Evolutionary conservation across 2,888 invertebrate genomes (phyloP).

Genomic region (Zeuzera pyrina): DNA sequence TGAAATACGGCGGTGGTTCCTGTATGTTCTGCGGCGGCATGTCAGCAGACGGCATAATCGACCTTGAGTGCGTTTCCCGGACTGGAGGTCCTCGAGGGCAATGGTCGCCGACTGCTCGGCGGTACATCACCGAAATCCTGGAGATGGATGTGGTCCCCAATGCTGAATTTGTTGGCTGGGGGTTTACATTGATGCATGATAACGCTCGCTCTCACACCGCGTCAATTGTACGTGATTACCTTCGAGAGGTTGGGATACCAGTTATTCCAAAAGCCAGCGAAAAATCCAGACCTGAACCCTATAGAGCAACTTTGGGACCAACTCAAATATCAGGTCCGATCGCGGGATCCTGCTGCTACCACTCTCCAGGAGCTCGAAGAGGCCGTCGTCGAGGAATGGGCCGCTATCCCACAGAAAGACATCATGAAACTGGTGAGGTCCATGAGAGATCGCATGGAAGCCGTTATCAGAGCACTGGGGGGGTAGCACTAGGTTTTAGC

Average conservation of each 20-base stretch:
- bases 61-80: neutral
- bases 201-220: too few relatives aligned
- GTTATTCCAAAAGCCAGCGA: neutral
- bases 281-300: neutral
- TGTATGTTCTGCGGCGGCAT: too few relatives aligned
- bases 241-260: too few relatives aligned
- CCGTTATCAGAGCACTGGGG: neutral
- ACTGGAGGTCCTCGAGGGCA: neutral
- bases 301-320: neutral
- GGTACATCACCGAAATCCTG: neutral
- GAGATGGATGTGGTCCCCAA: neutral
- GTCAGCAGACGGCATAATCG: neutral
- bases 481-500: constrained; percentile 1
- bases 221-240: neutral
- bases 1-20: too few relatives aligned
- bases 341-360: too few relatives aligned
- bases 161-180: neutral
- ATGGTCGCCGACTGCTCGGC: neutral
- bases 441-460: neutral
- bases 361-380: too few relatives aligned
- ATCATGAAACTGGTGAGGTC: too few relatives aligned
- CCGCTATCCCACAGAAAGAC: too few relatives aligned
- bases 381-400: too few relatives aligned
- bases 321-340: too few relatives aligned
- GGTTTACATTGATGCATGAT: too few relatives aligned